Percentiles rank a stretch among this genome's conserved stretches.
Conservation (phyloP, 2,113 vertebrate genomes). For the Cavia porcellus region DNA sequence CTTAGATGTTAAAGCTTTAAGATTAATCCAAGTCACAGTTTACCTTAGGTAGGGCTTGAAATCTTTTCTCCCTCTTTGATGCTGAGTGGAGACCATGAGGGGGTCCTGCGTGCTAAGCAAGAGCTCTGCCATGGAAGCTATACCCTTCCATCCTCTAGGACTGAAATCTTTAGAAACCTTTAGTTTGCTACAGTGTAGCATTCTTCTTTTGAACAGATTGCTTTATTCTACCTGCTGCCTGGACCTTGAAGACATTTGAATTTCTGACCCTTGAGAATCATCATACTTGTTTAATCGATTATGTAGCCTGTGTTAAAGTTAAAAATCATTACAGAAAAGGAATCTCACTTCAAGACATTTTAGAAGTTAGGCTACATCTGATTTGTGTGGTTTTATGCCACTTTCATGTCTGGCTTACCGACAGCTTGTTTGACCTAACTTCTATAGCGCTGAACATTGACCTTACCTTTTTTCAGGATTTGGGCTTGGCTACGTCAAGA, state of each 20-base stretch:
- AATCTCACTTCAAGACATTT: background rate
- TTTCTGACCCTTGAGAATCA: slow-evolving; percentile 22
- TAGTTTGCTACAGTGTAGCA: background rate
- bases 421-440: background rate
- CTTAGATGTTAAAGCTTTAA: background rate
- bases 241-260: background rate
- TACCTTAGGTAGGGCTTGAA: background rate
- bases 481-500: slow-evolving; percentile 96
- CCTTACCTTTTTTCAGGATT: slow-evolving; percentile 89
- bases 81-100: background rate
- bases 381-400: background rate
- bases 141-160: background rate
- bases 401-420: slow-evolving; percentile 19
- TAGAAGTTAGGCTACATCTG: slow-evolving; percentile 32
- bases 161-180: background rate
- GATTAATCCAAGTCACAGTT: background rate
- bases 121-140: background rate
- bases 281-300: slow-evolving; percentile 9
- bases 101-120: background rate
- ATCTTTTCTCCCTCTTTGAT: background rate
- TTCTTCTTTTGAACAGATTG: background rate
- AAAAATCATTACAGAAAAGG: background rate
- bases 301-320: background rate
- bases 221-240: background rate
- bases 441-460: slow-evolving; percentile 35